phyloP scores from a whole-genome alignment of 2,888 invertebrate genomes.

The Lissocephala sabroskyi region DNA sequence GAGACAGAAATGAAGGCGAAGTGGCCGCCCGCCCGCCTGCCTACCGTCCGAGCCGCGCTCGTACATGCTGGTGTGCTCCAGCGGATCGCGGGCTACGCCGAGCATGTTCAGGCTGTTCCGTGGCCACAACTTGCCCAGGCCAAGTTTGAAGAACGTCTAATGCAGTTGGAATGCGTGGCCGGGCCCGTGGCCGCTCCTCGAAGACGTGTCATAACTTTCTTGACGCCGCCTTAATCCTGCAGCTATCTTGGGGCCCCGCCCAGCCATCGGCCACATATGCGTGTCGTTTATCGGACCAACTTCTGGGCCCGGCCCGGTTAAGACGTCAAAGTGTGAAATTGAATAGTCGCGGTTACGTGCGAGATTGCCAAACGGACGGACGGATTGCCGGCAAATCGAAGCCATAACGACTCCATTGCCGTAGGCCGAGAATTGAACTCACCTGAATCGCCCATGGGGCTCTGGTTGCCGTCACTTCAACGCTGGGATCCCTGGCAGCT shows the following conservation, averaged over 20 bases:
- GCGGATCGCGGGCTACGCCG: constrained; percentile 71
- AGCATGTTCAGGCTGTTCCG: constrained; percentile 56
- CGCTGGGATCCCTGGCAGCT: constrained; percentile 17
- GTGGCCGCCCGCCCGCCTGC: constrained; percentile 72
- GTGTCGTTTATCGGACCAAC: background rate
- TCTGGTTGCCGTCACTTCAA: constrained; percentile 22
- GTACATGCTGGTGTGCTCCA: constrained; percentile 80
- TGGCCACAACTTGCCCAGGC: constrained; percentile 45
- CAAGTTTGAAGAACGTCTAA: constrained; percentile 62
- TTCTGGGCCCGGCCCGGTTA: constrained; percentile 11
- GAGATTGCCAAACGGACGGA: background rate
- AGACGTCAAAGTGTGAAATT: constrained; percentile 52
- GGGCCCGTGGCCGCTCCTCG: constrained; percentile 6
- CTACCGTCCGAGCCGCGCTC: constrained; percentile 71
- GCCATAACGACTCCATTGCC: too few species aligned
- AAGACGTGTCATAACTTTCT: constrained; percentile 30
- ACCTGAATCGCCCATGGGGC: constrained; percentile 68
- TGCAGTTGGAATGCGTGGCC: background rate
- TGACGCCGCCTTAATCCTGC: constrained; percentile 18
- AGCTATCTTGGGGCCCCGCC: background rate
- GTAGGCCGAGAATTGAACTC: constrained; percentile 34
- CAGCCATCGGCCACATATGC: constrained; percentile 4
- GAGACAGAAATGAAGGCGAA: background rate
- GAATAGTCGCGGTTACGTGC: constrained; percentile 58
- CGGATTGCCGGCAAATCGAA: too few species aligned